phyloP scores from a whole-genome alignment of 2,797 vertebrate species.

The Amazona finschi region DNA sequence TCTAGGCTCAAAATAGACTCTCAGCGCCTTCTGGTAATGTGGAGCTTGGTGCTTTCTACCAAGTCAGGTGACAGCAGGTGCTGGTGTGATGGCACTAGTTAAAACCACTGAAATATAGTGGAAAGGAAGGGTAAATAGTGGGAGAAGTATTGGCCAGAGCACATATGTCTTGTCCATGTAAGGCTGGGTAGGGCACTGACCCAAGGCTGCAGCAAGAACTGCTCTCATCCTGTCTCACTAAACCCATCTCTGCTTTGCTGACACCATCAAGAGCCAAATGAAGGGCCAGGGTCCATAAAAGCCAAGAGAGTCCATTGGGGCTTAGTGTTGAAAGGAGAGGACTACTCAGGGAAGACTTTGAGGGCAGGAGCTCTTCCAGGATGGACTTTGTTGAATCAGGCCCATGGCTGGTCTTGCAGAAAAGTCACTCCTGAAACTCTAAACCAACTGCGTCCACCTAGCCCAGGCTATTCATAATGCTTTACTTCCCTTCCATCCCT shows the following conservation, averaged over 20 bases:
- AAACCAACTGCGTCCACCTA: neutral
- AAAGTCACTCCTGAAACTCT: neutral
- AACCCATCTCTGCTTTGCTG: neutral
- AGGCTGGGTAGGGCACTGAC: neutral
- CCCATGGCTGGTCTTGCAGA: neutral
- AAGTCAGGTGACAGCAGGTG: neutral
- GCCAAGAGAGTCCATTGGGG: neutral
- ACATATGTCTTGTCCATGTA: rapidly evolving
- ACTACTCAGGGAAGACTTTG: neutral
- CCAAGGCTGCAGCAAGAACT: neutral
- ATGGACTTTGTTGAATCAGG: neutral
- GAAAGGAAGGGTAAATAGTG: neutral
- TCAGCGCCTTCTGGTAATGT: rapidly evolving
- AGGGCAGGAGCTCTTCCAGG: neutral
- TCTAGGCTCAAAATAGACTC: neutral
- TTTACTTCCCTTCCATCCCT: neutral
- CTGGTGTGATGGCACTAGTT: neutral
- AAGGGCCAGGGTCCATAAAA: neutral
- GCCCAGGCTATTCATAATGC: rapidly evolving
- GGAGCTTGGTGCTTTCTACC: neutral
- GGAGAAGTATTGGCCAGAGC: neutral
- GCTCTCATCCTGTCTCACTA: neutral
- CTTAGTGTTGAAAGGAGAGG: neutral
- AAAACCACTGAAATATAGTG: neutral
- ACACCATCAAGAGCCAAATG: neutral